Evolutionary conservation across 2,888 invertebrate species (phyloP).

Genomic region (Arge pagana): DNA sequence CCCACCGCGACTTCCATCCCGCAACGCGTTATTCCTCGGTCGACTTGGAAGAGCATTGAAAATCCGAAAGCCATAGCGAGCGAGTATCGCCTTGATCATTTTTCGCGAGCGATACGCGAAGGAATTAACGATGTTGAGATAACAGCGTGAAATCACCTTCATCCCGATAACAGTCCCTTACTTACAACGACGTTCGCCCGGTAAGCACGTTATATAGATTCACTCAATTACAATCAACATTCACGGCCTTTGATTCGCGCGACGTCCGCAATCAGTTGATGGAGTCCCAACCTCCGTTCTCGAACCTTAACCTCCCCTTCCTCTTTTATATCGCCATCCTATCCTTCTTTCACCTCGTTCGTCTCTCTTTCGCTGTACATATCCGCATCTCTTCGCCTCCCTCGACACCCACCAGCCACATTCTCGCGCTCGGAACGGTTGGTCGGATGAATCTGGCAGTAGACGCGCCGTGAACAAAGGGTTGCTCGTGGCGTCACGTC

Average conservation of each 20-base stretch:
- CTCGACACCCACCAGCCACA: conserved; percentile 7
- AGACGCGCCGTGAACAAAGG: conserved; percentile 30
- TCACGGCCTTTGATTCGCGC: conserved; percentile 22
- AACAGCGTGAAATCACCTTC: too few relatives aligned
- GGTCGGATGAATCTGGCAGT: conserved; percentile 29
- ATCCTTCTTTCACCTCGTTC: too few relatives aligned
- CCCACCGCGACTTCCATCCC: conserved; percentile 20
- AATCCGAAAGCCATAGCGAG: too few relatives aligned
- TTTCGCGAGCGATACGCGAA: too few relatives aligned
- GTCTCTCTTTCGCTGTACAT: too few relatives aligned
- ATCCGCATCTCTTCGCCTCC: neutral
- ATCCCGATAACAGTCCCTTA: too few relatives aligned
- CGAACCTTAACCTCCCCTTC: conserved; percentile 27
- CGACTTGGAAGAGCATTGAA: too few relatives aligned
- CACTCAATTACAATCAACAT: conserved; percentile 33
- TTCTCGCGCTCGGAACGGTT: conserved; percentile 8
- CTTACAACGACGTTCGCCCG: too few relatives aligned
- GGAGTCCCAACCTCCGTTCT: conserved; percentile 23
- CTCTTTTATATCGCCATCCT: too few relatives aligned
- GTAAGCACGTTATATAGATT: conserved; percentile 33
- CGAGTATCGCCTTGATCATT: too few relatives aligned
- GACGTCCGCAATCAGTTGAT: conserved; percentile 37
- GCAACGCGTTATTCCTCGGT: conserved; percentile 18
- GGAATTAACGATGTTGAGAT: too few relatives aligned
- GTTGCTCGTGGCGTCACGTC: conserved; percentile 14